These are phyloP conservation scores for Plebejus argus DNA, from an alignment of 2,888 invertebrate species.

Conservation along the genomic window DNA sequence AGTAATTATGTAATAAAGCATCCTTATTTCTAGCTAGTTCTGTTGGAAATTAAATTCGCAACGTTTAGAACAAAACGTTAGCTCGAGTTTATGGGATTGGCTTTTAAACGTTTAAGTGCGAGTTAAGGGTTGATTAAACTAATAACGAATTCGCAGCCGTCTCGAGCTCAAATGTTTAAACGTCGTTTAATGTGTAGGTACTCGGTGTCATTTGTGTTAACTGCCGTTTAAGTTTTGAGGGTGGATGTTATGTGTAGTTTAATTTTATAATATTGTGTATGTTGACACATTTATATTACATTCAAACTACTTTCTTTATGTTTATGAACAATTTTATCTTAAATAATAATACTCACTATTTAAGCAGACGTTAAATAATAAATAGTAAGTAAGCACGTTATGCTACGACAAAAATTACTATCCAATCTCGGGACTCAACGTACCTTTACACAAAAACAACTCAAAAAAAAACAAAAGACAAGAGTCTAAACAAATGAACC, in stretches of 20 bases:
- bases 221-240: not conserved
- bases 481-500: no score
- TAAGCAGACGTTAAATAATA: no score
- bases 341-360: not conserved
- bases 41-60: not conserved
- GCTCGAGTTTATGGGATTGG: conserved; percentile 9
- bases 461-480: no score
- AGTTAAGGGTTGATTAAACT: conserved; percentile 20
- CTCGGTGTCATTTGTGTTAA: not conserved
- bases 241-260: not conserved
- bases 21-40: not conserved
- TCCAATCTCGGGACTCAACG: no score
- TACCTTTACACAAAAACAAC: no score
- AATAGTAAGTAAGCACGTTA: no score
- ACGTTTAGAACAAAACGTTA: not conserved
- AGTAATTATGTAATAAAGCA: no score
- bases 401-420: no score
- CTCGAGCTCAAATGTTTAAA: not conserved
- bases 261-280: not conserved
- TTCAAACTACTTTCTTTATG: not conserved
- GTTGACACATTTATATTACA: not conserved
- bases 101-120: conserved; percentile 11
- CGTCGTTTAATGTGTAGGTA: not conserved
- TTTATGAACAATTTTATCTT: not conserved
- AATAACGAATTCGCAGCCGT: conserved; percentile 8